Base-by-base conservation (phyloP, 2,797 vertebrate species). In the Ptychadena robeensis region DNA sequence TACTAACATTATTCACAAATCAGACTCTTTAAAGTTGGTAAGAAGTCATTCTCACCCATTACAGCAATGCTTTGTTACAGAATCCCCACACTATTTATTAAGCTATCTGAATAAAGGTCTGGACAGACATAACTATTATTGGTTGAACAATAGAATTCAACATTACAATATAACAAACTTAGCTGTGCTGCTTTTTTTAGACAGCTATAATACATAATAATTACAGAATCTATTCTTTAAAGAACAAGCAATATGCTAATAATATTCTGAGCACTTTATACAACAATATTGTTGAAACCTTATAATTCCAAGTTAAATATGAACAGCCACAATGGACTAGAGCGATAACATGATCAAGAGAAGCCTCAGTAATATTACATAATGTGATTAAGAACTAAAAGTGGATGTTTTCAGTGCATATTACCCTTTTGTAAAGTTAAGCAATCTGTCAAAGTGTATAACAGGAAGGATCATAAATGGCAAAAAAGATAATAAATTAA, bases 381-480 rank as follows among this genome's bases (percentile, higher is more conserved):
- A 71, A 25, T 14, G 12, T 28, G 1, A 63, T 37, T 27, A 61
- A 70, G 44, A 32, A 64, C 27, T 28, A 18, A 22, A 28, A 35
- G 10, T 37, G 32, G 22, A n/a, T 22, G 18, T 53, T 22, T 53
- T 53, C 18, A 4, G 44, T 53, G 18, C 14, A 44, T 44, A 53
- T 53, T 53, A 53, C 18, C 44, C 22, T 22, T 53, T 53, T 53
- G 44, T 53, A 22, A 53, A 22, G 4, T 73, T 59, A n/a, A 14
- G n/a, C 32, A 44, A 48, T 31, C 8, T 72, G 40, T 69, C 25
- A 40, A 30, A 8, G 8, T 22, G 9, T 22, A 59, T 15, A 73
- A 73, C 59, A 15, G 28, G 4, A 73, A n/a, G 18, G 9, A 74
- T 61, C 32, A 63, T 74, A 74, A 61, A 53, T 63, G 57, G 53